Evolutionary conservation across 2,888 invertebrate genomes (phyloP), one percentile per base, ranked within the genome.

Genomic region (Andrena dorsata): DNA sequence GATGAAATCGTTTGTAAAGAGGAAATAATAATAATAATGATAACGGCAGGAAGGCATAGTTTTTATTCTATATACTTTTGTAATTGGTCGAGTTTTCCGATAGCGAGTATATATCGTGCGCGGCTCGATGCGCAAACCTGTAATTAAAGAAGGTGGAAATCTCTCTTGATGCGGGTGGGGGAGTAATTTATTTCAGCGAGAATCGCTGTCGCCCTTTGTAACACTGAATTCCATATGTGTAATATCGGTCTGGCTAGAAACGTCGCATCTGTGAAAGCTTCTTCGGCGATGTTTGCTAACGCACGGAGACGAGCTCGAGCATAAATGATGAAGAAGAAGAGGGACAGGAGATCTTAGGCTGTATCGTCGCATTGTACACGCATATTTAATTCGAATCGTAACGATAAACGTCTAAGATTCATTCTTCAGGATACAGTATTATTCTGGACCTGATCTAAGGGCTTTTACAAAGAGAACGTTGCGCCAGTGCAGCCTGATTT

Each of bases 351-450:
- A 86, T 82, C 86, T 84, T 89, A 84, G 86, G 80, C 86, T 88
- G 84, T 91, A 90, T 91, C 87, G 90, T 92, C 90, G 89, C 90
- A 88, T 41, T 91, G 88, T 90, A 88, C 89, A 90, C 90, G 89
- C 91, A 91, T 91, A 92, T 91, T 92, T 77, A 86, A 88, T 84
- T 86, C 79, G 90, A 89, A 90, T 90, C 90, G 85, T 89, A 90
- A 90, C 86, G 87, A 87, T 88, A 82, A 88, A 91, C 87, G 89
- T 92, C 89, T 91, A 91, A 91, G 90, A 90, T 91, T 88, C 87
- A 89, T 92, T 91, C 86, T 91, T 91, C 92, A 90, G 91, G 89
- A 89, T 86, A 91, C 87, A 89, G 88, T 91, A 89, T 87, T 89
- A 89, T 90, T 90, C 90, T 92, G 90, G 85, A 91, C 89, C 92